Conservation (phyloP, 2,888 invertebrate species). For the Tuta absoluta region DNA sequence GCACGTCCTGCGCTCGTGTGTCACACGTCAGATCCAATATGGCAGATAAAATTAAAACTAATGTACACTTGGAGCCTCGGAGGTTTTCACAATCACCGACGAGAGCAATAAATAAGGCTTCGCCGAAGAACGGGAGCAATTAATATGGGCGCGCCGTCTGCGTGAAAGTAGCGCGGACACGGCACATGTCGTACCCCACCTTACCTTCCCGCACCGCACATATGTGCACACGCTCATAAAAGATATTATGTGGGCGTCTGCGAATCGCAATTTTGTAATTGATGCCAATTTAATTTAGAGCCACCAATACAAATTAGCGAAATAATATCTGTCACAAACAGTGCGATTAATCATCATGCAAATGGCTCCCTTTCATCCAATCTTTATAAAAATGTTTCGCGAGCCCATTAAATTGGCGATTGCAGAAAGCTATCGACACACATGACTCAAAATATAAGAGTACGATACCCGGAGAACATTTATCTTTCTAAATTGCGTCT, state of each 20-base stretch:
- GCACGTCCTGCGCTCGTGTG: slow-evolving; percentile 56
- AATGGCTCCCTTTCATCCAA: slow-evolving; percentile 24
- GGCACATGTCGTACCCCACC: slow-evolving; percentile 50
- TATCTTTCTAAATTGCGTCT: slow-evolving; percentile 64
- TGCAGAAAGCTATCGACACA: slow-evolving; percentile 31
- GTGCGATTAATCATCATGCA: slow-evolving; percentile 20
- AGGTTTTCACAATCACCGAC: slow-evolving; percentile 78
- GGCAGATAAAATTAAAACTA: slow-evolving; percentile 75
- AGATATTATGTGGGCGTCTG: slow-evolving; percentile 27
- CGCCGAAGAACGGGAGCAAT: slow-evolving; percentile 80
- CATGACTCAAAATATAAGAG: slow-evolving; percentile 34
- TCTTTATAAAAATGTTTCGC: slow-evolving; percentile 17
- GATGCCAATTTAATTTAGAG: slow-evolving; percentile 27
- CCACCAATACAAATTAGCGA: slow-evolving; percentile 18
- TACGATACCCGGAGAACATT: slow-evolving; percentile 48
- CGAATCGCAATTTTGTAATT: slow-evolving; percentile 30
- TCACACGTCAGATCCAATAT: slow-evolving; percentile 74
- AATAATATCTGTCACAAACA: slow-evolving; percentile 25
- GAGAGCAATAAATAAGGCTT: slow-evolving; percentile 79
- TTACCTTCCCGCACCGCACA: neutral
- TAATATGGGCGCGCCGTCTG: slow-evolving; percentile 77
- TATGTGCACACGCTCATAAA: slow-evolving; percentile 22
- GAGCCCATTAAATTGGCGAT: slow-evolving; percentile 18
- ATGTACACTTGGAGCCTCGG: slow-evolving; percentile 74
- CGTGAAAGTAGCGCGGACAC: slow-evolving; percentile 75